phyloP scores from a whole-genome alignment of 2,113 vertebrate species.

The Sphaerodactylus townsendi region DNA sequence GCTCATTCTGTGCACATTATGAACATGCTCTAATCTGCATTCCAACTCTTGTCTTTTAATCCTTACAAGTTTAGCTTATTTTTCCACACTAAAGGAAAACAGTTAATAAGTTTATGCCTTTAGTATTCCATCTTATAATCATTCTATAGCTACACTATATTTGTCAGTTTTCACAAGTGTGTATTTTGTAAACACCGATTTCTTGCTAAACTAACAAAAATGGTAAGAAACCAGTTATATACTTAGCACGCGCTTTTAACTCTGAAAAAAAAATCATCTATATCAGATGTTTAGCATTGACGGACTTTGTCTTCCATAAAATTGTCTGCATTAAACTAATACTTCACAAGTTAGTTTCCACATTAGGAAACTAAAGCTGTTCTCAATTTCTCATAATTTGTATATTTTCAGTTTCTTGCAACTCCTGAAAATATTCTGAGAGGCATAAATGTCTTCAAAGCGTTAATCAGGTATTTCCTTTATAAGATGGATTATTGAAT shows the following conservation, averaged over 20 bases:
- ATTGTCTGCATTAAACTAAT: conserved; percentile 77
- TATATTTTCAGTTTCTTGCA: conserved; percentile 70
- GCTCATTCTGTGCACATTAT: conserved; percentile 91
- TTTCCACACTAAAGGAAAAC: conserved; percentile 80
- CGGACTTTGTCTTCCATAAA: conserved; percentile 73
- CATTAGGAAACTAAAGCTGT: conserved; percentile 64
- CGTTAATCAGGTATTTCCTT: conserved; percentile 63
- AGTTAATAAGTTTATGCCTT: conserved; percentile 78
- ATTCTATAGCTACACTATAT: conserved; percentile 76
- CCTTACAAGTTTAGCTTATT: conserved; percentile 82
- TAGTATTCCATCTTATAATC: conserved; percentile 80
- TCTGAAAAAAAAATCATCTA: conserved; percentile 72
- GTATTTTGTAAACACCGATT: conserved; percentile 79
- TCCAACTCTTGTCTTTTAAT: conserved; percentile 86
- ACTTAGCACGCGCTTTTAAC: conserved; percentile 74
- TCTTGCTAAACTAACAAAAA: conserved; percentile 80
- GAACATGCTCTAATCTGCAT: conserved; percentile 94
- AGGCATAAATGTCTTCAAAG: conserved; percentile 68
- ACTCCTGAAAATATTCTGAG: conserved; percentile 72
- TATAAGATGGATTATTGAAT: conserved; percentile 76
- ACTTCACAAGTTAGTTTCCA: conserved; percentile 78
- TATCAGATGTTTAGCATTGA: conserved; percentile 72
- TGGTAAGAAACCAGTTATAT: conserved; percentile 79
- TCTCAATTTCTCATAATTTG: conserved; percentile 50
- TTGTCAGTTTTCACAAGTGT: conserved; percentile 75